A percentile compares a stretch with the other conserved stretches of the same genome.
Conservation (phyloP, 2,888 invertebrate genomes). For the Selenia dentaria region DNA sequence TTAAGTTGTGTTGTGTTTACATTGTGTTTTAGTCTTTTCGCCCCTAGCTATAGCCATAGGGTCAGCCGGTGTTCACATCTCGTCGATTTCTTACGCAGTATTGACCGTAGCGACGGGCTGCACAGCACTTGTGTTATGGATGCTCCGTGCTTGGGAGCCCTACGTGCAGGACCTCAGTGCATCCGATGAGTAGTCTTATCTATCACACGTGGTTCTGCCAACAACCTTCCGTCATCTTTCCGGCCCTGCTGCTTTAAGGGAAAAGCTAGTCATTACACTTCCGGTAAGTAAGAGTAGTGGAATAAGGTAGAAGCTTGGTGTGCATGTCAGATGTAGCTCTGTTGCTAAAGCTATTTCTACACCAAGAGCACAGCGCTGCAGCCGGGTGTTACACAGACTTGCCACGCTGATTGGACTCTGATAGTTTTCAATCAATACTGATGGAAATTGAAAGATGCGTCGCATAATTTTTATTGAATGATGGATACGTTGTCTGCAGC, state of each 20-base stretch:
- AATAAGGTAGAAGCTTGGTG: constrained; percentile 9
- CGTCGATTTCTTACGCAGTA: constrained; percentile 27
- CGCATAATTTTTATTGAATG: constrained; percentile 3
- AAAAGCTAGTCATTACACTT: neutral
- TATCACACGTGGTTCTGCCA: constrained; percentile 16
- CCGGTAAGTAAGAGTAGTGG: constrained; percentile 14
- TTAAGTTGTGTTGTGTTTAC: constrained; percentile 8
- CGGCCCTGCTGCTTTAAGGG: constrained; percentile 6
- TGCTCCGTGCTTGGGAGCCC: constrained; percentile 26
- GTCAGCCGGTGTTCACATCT: constrained; percentile 23
- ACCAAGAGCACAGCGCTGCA: constrained; percentile 5
- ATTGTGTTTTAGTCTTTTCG: constrained; percentile 18
- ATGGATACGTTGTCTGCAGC: constrained; percentile 49
- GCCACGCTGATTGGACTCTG: neutral
- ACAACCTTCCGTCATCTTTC: constrained; percentile 3
- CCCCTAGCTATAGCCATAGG: constrained; percentile 7
- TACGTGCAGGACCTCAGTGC: constrained; percentile 24
- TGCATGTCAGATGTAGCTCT: constrained; percentile 13
- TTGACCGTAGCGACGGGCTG: constrained; percentile 26
- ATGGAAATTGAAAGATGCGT: neutral
- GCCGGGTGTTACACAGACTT: constrained; percentile 1
- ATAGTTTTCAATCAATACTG: neutral
- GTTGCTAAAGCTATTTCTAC: constrained; percentile 8
- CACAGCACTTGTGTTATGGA: constrained; percentile 25
- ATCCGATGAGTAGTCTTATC: constrained; percentile 23